Evolutionary conservation across 2,888 invertebrate species (phyloP), one percentile per base, ranked within the genome.

Genomic region (Eristalis tenax): DNA sequence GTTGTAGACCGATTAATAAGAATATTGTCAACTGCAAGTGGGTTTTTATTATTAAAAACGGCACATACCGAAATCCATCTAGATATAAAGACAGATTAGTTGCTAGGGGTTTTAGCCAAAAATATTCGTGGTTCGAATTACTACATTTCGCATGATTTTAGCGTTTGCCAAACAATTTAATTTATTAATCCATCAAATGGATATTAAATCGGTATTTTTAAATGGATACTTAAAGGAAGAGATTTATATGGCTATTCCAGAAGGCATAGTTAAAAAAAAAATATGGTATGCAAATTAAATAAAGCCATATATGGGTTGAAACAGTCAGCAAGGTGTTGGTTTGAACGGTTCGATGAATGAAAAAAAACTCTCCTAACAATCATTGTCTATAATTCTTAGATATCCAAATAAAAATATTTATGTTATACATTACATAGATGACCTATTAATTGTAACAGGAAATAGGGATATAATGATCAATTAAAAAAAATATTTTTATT

Each of bases 391-490:
- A 88, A 82, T 32, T 84, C 23, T 61, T 68, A 26, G 18, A 70
- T 68, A 76, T 0, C 57, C 32, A 18, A 13, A 88, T 38, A 73
- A 78, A 70, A 89, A 88, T 61, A 83, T 89, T 43, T 79, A 89
- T 76, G 64, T 89, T 13, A 50, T 88, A 57, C 64, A 89, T 26
- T 89, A 89, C 76, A 87, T 89, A 26, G 89, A 89, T 75, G 89
- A 89, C 74, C 22, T 88, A 26, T 74, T 73, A 40, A n/a, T 79
- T 18, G 59, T 61, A 40, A 73, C 56, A 23, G 50, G 22, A 35
- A 43, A 73, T 40, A 43, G 18, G 18, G 78, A 74, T 18, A 70
- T 64, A 59, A 82, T 88, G 81, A 23, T 23, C 22, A 88, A 74
- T 57, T 88, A 84, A 22, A 89, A 89, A 86, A 8, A 50, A 6